A percentile compares a stretch with the other conserved stretches of the same genome.
These are phyloP conservation scores for Unio delphinus DNA, from an alignment of 2,888 invertebrate genomes.

Conservation along the genomic window DNA sequence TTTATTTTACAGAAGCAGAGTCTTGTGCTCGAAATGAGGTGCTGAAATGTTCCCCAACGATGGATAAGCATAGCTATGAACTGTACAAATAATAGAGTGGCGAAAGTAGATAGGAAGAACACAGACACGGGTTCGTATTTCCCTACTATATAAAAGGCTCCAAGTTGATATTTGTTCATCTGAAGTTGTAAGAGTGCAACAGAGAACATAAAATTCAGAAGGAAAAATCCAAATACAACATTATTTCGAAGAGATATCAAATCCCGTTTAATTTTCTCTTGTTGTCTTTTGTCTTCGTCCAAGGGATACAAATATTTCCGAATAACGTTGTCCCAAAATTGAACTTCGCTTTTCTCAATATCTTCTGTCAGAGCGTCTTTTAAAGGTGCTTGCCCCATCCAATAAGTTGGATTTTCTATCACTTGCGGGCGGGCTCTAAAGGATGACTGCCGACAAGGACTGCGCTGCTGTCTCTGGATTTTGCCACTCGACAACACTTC, in stretches of 20 bases:
- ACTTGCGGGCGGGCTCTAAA: neutral
- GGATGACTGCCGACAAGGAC: neutral
- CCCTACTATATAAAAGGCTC: constrained; percentile 74
- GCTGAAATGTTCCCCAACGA: constrained; percentile 96
- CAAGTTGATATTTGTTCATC: constrained; percentile 78
- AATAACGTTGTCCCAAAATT: constrained; percentile 94
- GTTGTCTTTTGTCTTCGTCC: constrained; percentile 85
- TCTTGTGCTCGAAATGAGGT: constrained; percentile 91
- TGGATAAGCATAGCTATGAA: constrained; percentile 98
- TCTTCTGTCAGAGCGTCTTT: constrained; percentile 81
- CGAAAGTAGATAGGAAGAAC: constrained; percentile 97
- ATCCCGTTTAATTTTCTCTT: constrained; percentile 38
- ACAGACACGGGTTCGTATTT: constrained; percentile 77
- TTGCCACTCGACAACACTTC: constrained; percentile 2
- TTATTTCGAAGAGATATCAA: constrained; percentile 43
- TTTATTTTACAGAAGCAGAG: no score
- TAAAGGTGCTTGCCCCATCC: constrained; percentile 68
- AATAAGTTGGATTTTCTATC: constrained; percentile 11
- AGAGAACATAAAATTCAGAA: constrained; percentile 98
- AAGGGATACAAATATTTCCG: constrained; percentile 94
- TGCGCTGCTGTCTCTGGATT: neutral
- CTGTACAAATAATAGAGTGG: constrained; percentile 93
- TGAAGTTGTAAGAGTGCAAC: constrained; percentile 98
- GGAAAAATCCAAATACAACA: constrained; percentile 75
- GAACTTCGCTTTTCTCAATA: constrained; percentile 84